A percentile compares a stretch with the other conserved stretches of the same genome.
phyloP scores from a whole-genome alignment of 2,888 invertebrate genomes.

The Gymnoscelis rufifasciata region DNA sequence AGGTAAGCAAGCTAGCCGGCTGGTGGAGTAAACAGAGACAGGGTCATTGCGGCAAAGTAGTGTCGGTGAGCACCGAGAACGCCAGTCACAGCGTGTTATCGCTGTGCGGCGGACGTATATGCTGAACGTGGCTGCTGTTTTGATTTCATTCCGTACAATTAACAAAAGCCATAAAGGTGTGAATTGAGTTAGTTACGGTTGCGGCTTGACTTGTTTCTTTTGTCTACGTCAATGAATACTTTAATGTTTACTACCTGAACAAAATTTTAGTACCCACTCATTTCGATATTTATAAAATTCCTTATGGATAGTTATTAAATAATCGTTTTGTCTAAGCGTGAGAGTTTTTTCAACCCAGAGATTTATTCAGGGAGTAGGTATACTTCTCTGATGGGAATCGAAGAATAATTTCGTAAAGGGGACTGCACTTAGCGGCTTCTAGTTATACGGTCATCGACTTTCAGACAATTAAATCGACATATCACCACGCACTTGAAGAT shows the following conservation, averaged over 20 bases:
- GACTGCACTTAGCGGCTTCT: slow-evolving; percentile 45
- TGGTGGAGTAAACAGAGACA: slow-evolving; percentile 34
- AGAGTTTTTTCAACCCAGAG: slow-evolving; percentile 15
- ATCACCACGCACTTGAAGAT: slow-evolving; percentile 26
- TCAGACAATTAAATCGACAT: slow-evolving; percentile 60
- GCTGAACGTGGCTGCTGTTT: slow-evolving; percentile 6
- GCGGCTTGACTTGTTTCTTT: slow-evolving; percentile 20
- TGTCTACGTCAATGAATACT: slow-evolving; percentile 23
- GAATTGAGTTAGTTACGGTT: slow-evolving; percentile 37
- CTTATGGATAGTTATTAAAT: not conserved
- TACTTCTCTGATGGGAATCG: slow-evolving; percentile 26
- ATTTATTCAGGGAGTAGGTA: slow-evolving; percentile 16
- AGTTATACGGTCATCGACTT: slow-evolving; percentile 65
- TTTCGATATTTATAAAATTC: not conserved
- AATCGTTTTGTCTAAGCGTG: slow-evolving; percentile 11
- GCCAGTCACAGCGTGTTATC: slow-evolving; percentile 27
- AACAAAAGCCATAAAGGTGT: slow-evolving; percentile 28
- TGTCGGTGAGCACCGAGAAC: slow-evolving; percentile 22
- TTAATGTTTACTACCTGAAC: not conserved
- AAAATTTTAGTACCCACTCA: not conserved
- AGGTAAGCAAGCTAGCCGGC: slow-evolving; percentile 61
- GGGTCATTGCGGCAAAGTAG: slow-evolving; percentile 23
- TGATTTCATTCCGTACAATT: slow-evolving; percentile 11
- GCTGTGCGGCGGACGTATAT: slow-evolving; percentile 27
- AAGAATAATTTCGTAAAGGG: slow-evolving; percentile 28